These are phyloP conservation scores for Lycaon pictus DNA, from an alignment of 2,113 vertebrate genomes.

Conservation along the genomic window DNA sequence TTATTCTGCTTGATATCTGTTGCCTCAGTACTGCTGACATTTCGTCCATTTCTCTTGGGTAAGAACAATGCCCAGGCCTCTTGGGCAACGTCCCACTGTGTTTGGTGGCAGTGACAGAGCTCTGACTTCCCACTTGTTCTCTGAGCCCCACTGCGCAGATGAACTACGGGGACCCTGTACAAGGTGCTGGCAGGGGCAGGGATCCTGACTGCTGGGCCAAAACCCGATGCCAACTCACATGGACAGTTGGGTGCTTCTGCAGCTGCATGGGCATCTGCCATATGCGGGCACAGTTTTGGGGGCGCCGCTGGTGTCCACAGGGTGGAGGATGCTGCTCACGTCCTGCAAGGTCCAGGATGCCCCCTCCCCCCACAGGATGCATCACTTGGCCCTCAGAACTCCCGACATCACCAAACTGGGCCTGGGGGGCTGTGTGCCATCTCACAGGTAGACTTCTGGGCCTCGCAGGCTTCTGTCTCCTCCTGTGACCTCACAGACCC, in stretches of 20 bases:
- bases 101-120: fast-evolving
- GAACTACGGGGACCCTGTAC: background rate
- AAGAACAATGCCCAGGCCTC: fast-evolving
- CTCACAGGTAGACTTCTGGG: background rate
- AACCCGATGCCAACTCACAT: too few relatives aligned
- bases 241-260: too few relatives aligned
- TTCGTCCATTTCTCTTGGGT: background rate
- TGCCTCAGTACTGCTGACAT: fast-evolving
- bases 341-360: background rate
- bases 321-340: background rate
- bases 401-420: too few relatives aligned
- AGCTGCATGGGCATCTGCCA: background rate
- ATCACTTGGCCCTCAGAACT: too few relatives aligned
- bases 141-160: background rate
- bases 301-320: background rate
- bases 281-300: fast-evolving
- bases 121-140: fast-evolving
- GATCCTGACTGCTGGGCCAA: too few relatives aligned
- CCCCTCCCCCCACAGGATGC: too few relatives aligned
- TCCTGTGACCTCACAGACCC: background rate
- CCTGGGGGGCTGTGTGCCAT: background rate
- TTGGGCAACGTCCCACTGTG: too few relatives aligned
- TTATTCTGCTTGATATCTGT: fast-evolving
- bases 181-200: too few relatives aligned
- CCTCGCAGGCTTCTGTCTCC: background rate